Evolutionary conservation across 2,888 invertebrate genomes (phyloP).

Genomic region (Nomada lathburiana): DNA sequence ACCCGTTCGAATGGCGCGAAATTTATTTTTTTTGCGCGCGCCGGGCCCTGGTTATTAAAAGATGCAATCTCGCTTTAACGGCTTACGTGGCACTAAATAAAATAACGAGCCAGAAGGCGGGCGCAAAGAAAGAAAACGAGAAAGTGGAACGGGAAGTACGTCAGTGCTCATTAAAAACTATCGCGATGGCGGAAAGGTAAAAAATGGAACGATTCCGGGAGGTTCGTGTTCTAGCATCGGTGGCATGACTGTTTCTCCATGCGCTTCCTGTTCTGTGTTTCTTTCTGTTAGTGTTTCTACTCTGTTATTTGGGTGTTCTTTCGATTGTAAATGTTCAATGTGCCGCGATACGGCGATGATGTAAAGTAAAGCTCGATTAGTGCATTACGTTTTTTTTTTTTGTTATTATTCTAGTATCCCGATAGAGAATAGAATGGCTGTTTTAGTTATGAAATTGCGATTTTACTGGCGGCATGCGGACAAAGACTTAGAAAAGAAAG

Average conservation of each 20-base stretch:
- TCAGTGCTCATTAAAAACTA: slow-evolving; percentile 69
- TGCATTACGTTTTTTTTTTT: too few relatives aligned
- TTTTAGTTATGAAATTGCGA: slow-evolving; percentile 4
- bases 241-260: slow-evolving; percentile 20
- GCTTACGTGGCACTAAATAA: slow-evolving; percentile 63
- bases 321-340: too few relatives aligned
- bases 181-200: slow-evolving; percentile 35
- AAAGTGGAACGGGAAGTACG: slow-evolving; percentile 45
- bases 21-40: slow-evolving; percentile 14
- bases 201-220: slow-evolving; percentile 53
- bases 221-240: slow-evolving; percentile 27
- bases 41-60: slow-evolving; percentile 33
- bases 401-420: too few relatives aligned
- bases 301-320: neutral
- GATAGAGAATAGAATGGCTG: neutral
- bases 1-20: neutral
- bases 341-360: too few relatives aligned
- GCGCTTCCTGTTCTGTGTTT: neutral
- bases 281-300: neutral
- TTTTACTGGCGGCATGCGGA: slow-evolving; percentile 1
- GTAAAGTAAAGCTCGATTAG: too few relatives aligned
- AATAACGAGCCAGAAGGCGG: slow-evolving; percentile 59
- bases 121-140: slow-evolving; percentile 13
- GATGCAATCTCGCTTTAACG: slow-evolving; percentile 45
- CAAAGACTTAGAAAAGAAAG: slow-evolving; percentile 13